Conservation (phyloP, 2,113 vertebrate genomes). For the Aptenodytes forsteri region DNA sequence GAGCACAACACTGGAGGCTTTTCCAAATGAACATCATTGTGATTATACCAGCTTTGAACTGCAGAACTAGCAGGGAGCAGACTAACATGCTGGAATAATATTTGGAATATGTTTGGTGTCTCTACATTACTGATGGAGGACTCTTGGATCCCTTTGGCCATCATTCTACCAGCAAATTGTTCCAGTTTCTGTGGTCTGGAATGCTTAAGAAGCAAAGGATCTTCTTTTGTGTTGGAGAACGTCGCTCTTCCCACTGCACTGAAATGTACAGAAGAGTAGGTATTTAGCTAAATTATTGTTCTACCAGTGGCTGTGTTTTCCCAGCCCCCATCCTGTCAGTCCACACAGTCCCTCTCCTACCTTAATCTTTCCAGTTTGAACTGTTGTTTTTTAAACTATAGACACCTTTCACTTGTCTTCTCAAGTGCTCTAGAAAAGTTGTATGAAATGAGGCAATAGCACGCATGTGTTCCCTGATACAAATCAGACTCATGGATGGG, state of each 20-base stretch:
- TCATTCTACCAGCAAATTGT: not conserved
- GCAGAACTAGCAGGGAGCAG: not conserved
- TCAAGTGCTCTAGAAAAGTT: not conserved
- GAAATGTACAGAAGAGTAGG: not conserved
- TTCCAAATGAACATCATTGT: not conserved
- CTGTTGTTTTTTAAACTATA: not conserved
- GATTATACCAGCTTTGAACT: not conserved
- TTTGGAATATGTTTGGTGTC: not conserved
- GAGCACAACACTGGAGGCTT: not conserved
- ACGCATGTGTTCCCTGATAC: not conserved
- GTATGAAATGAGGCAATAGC: not conserved
- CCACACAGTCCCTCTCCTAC: not conserved
- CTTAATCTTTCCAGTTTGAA: not conserved
- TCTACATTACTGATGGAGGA: not conserved
- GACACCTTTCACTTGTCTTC: not conserved
- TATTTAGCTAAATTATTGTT: not conserved
- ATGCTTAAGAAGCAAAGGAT: not conserved
- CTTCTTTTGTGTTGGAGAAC: not conserved
- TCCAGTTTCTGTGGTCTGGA: not conserved
- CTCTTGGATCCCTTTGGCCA: not conserved
- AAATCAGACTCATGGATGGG: not conserved
- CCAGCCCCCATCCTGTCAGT: not conserved
- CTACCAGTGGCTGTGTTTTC: not conserved
- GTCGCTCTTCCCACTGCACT: not conserved
- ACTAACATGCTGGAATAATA: not conserved